phyloP scores from a whole-genome alignment of 2,113 vertebrate species.

The Centropus bengalensis region DNA sequence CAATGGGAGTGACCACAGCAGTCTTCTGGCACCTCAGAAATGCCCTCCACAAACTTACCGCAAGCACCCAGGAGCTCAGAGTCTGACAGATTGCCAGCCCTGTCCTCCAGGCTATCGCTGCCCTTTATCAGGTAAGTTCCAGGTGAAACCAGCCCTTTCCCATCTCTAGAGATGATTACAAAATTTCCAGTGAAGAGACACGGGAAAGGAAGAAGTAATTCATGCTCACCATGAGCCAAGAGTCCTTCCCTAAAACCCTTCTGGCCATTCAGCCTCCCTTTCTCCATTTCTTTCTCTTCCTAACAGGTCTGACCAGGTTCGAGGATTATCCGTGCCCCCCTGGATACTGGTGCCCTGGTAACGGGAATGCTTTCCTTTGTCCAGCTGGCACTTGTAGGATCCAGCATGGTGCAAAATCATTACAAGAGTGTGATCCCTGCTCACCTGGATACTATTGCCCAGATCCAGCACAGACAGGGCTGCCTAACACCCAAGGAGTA shows the following conservation, averaged over 20 bases:
- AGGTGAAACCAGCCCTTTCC: slow-evolving; percentile 61
- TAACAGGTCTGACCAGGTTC: slow-evolving; percentile 79
- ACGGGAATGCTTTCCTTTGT: slow-evolving; percentile 79
- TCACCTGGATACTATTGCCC: slow-evolving; percentile 85
- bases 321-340: slow-evolving; percentile 82
- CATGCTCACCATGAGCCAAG: accelerated
- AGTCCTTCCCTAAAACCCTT: background rate
- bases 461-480: slow-evolving; percentile 71
- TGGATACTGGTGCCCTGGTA: slow-evolving; percentile 90
- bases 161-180: background rate
- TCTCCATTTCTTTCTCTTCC: background rate
- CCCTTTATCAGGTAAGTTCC: slow-evolving; percentile 61
- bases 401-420: slow-evolving; percentile 80
- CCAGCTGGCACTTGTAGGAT: slow-evolving; percentile 84
- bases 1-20: slow-evolving; percentile 49
- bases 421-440: slow-evolving; percentile 83
- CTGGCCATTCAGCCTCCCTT: background rate
- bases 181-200: background rate
- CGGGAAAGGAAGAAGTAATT: background rate
- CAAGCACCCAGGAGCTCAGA: slow-evolving; percentile 75
- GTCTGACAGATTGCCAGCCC: slow-evolving; percentile 78
- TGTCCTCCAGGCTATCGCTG: slow-evolving; percentile 86
- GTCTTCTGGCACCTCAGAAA: slow-evolving; percentile 70
- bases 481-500: slow-evolving; percentile 79
- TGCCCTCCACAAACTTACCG: slow-evolving; percentile 85